Evolutionary conservation across 1,140 invertebrate species (phyloP).

Genomic region (Calephelis virginiensis): DNA sequence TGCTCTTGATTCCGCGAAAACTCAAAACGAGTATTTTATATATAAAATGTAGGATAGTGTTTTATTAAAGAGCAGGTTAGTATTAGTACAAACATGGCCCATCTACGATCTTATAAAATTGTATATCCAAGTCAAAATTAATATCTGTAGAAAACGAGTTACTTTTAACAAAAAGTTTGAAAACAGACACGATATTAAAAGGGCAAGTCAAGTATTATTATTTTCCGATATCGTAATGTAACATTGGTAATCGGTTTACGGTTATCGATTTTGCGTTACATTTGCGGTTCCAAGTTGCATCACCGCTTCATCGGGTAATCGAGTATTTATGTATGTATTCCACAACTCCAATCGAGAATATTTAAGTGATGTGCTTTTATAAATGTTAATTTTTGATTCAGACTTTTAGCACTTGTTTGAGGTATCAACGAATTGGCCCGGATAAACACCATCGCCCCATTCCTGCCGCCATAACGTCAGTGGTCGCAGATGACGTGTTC

Average conservation of each 20-base stretch:
- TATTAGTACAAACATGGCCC: too few relatives aligned
- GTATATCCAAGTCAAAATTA: too few relatives aligned
- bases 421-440: too few relatives aligned
- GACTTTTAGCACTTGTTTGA: conserved; percentile 2
- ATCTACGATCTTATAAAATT: too few relatives aligned
- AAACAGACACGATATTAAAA: conserved; percentile 10
- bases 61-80: too few relatives aligned
- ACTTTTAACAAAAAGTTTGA: not conserved
- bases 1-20: too few relatives aligned
- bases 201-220: conserved; percentile 8
- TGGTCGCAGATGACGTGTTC: too few relatives aligned
- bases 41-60: too few relatives aligned
- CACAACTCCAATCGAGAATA: conserved; percentile 11
- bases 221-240: conserved; percentile 15
- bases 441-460: too few relatives aligned
- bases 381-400: conserved; percentile 3
- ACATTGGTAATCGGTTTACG: conserved; percentile 12
- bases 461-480: too few relatives aligned
- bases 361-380: conserved; percentile 11
- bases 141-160: not conserved
- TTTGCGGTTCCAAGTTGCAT: conserved; percentile 13
- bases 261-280: conserved; percentile 15
- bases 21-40: too few relatives aligned
- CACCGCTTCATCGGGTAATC: conserved; percentile 13
- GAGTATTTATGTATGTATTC: conserved; percentile 6